A percentile compares a stretch with the other conserved stretches of the same genome.
These are phyloP conservation scores for Invenusta paracnida DNA, from an alignment of 2,888 invertebrate species.

Conservation along the genomic window DNA sequence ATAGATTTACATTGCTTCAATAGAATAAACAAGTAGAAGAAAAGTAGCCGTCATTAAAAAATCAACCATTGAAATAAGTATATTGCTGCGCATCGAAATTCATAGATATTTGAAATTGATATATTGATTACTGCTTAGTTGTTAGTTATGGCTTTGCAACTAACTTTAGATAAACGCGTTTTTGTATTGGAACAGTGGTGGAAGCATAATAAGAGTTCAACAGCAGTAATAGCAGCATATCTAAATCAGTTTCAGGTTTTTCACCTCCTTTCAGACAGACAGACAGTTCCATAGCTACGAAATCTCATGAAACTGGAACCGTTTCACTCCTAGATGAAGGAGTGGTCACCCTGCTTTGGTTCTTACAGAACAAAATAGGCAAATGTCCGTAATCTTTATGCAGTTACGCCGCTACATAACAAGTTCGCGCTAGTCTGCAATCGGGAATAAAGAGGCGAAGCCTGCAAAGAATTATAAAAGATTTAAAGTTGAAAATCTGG, in stretches of 20 bases:
- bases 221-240: background rate
- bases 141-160: background rate
- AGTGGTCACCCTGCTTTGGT: background rate
- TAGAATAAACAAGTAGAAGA: no score
- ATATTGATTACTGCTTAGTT: background rate
- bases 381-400: background rate
- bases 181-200: background rate
- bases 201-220: background rate
- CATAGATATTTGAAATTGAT: background rate
- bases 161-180: background rate
- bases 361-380: background rate
- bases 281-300: background rate
- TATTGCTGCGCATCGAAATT: no score
- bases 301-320: background rate
- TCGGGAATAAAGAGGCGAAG: background rate
- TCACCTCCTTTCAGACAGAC: background rate
- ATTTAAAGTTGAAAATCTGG: background rate
- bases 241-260: background rate
- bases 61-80: no score
- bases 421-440: background rate
- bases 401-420: background rate
- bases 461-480: background rate
- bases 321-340: background rate
- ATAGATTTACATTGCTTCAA: no score
- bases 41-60: no score